These are phyloP conservation scores for Littorina saxatilis DNA, from an alignment of 1,140 invertebrate genomes.

Conservation along the genomic window DNA sequence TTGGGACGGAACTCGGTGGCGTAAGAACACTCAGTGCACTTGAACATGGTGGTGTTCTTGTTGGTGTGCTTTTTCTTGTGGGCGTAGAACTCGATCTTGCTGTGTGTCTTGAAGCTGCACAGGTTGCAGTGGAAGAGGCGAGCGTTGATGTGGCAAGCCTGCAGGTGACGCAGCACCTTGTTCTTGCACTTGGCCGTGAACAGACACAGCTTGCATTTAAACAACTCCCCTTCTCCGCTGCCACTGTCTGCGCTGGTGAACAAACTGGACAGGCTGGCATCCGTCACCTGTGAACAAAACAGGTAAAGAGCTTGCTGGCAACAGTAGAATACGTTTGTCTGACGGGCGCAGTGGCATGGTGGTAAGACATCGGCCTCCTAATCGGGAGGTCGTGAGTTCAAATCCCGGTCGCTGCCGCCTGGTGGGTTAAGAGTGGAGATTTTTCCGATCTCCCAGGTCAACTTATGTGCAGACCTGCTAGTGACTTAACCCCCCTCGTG, in stretches of 20 bases:
- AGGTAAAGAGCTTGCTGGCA: no score
- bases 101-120: constrained; percentile 93
- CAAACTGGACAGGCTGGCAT: constrained; percentile 16
- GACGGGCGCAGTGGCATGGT: no score
- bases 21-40: constrained; percentile 95
- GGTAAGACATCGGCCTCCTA: no score
- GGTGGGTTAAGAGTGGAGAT: no score
- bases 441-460: no score
- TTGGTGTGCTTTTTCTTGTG: constrained; percentile 95
- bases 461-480: no score
- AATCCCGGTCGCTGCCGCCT: no score
- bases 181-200: constrained; percentile 59
- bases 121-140: constrained; percentile 90
- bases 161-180: constrained; percentile 75
- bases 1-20: constrained; percentile 95
- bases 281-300: constrained; percentile 10
- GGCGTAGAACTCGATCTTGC: constrained; percentile 80
- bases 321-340: no score
- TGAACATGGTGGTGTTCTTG: constrained; percentile 82
- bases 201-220: constrained; percentile 65
- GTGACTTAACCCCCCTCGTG: no score
- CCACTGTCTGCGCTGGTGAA: neutral
- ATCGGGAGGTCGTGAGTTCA: no score
- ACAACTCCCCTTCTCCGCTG: constrained; percentile 30
- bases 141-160: constrained; percentile 75